These are phyloP conservation scores for Mylabris sibirica DNA, from an alignment of 2,888 invertebrate genomes.

Conservation along the genomic window DNA sequence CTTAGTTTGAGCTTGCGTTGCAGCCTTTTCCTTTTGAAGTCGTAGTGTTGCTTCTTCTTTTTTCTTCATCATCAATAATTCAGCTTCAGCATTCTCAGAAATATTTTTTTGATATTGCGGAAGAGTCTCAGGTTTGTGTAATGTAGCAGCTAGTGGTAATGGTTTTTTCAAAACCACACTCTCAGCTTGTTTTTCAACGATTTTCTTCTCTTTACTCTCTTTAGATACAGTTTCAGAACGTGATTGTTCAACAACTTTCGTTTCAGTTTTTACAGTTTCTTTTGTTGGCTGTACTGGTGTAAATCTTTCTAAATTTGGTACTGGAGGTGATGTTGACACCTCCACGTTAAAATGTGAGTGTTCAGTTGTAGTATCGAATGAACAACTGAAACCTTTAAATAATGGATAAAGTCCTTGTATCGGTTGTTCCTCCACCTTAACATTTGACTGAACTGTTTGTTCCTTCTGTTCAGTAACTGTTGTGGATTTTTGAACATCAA, in stretches of 20 bases:
- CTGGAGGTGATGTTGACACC: conserved; percentile 49
- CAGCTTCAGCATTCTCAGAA: conserved; percentile 51
- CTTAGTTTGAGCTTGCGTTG: conserved; percentile 18
- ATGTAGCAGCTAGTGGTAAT: conserved; percentile 44
- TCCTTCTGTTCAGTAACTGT: conserved; percentile 33
- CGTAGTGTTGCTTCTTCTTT: conserved; percentile 44
- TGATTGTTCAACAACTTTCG: conserved; percentile 25
- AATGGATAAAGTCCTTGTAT: conserved; percentile 40
- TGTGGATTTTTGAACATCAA: conserved; percentile 26
- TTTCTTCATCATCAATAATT: conserved; percentile 47
- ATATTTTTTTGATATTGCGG: conserved; percentile 73
- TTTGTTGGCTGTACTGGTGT: conserved; percentile 36
- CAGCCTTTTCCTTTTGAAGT: conserved; percentile 40
- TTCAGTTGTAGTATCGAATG: conserved; percentile 52
- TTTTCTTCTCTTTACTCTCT: conserved; percentile 25
- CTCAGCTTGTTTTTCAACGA: conserved; percentile 48
- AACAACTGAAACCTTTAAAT: conserved; percentile 53
- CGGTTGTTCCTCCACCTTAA: conserved; percentile 24
- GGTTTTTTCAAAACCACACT: conserved; percentile 52
- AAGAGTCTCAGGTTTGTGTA: conserved; percentile 70
- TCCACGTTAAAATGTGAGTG: conserved; percentile 51
- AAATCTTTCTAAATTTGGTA: conserved; percentile 35
- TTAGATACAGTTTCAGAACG: conserved; percentile 24
- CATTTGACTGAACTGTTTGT: conserved; percentile 32
- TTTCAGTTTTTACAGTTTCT: conserved; percentile 47